Percentiles rank a stretch among this genome's conserved stretches.
phyloP scores from a whole-genome alignment of 2,888 invertebrate genomes.

The Aphodius granarius region DNA sequence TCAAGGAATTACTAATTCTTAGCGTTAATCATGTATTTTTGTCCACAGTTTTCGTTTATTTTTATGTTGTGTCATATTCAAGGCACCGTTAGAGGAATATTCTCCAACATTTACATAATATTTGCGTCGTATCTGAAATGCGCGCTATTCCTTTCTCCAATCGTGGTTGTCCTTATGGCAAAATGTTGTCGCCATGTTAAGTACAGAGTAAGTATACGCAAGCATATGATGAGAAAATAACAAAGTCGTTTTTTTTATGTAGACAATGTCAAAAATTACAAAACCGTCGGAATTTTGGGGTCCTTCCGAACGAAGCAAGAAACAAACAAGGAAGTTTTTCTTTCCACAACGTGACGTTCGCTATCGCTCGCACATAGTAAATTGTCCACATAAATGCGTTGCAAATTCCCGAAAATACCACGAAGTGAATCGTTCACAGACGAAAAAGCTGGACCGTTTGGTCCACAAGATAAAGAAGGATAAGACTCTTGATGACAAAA shows the following conservation, averaged over 20 bases:
- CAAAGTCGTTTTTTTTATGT: background rate
- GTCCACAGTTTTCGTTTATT: slow-evolving; percentile 22
- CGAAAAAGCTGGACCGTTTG: slow-evolving; percentile 7
- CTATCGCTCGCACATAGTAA: slow-evolving; percentile 20
- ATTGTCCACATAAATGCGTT: slow-evolving; percentile 29
- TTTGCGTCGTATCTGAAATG: slow-evolving; percentile 19
- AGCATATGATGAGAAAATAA: background rate
- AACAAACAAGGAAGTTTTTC: slow-evolving; percentile 24
- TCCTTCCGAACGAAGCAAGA: slow-evolving; percentile 15
- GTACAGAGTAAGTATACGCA: slow-evolving; percentile 22
- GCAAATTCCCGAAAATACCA: slow-evolving; percentile 11
- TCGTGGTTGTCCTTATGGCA: slow-evolving; percentile 24
- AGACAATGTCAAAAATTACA: background rate
- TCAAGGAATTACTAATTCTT: too few species aligned
- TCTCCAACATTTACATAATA: background rate
- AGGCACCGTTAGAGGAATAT: background rate
- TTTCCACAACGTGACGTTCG: slow-evolving; percentile 27
- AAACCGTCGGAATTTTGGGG: slow-evolving; percentile 28
- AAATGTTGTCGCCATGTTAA: slow-evolving; percentile 31
- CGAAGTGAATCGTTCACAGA: slow-evolving; percentile 17
- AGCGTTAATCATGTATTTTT: slow-evolving; percentile 6
- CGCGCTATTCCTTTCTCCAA: slow-evolving; percentile 23
- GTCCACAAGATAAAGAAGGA: background rate
- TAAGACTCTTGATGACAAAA: background rate
- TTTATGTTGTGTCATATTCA: slow-evolving; percentile 12